These are phyloP conservation scores for Sceloporus undulatus DNA, from an alignment of 2,113 vertebrate genomes.

Conservation along the genomic window DNA sequence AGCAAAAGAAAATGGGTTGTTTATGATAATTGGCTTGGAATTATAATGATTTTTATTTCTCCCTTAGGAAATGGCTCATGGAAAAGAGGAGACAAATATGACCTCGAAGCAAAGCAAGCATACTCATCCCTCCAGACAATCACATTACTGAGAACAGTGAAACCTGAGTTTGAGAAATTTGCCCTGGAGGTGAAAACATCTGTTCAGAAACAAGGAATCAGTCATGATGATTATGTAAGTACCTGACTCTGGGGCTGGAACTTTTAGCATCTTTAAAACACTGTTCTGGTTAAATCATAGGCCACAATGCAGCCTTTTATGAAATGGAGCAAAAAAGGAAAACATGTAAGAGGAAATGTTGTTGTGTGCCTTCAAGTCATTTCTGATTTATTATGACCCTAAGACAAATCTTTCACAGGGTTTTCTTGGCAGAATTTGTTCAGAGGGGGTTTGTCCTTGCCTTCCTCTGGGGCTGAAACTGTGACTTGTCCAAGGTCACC, in stretches of 20 bases:
- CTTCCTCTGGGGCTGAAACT: no score
- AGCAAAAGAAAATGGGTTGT: conserved; percentile 54
- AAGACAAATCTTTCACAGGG: no score
- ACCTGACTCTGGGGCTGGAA: conserved; percentile 55
- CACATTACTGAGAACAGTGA: conserved; percentile 93
- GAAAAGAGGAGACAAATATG: conserved; percentile 93
- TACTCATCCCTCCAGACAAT: conserved; percentile 91
- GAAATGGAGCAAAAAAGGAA: conserved; percentile 5
- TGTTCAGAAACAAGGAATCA: conserved; percentile 82
- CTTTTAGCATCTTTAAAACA: conserved; percentile 57
- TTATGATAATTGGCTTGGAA: conserved; percentile 60
- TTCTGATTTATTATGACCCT: no score
- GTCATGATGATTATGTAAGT: conserved; percentile 92
- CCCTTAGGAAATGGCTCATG: conserved; percentile 93
- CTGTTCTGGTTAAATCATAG: conserved; percentile 61
- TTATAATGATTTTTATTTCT: conserved; percentile 74
- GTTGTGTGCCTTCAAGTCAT: no score
- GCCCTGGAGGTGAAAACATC: conserved; percentile 92
- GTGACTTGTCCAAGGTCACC: no score
- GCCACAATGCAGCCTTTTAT: conserved; percentile 47
- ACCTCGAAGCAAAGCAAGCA: conserved; percentile 91
- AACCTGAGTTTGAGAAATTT: conserved; percentile 97
- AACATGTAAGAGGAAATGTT: conserved; percentile 8
- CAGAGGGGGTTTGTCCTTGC: no score
- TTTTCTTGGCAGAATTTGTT: no score